phyloP scores from a whole-genome alignment of 2,888 invertebrate species.

The Rutpela maculata region DNA sequence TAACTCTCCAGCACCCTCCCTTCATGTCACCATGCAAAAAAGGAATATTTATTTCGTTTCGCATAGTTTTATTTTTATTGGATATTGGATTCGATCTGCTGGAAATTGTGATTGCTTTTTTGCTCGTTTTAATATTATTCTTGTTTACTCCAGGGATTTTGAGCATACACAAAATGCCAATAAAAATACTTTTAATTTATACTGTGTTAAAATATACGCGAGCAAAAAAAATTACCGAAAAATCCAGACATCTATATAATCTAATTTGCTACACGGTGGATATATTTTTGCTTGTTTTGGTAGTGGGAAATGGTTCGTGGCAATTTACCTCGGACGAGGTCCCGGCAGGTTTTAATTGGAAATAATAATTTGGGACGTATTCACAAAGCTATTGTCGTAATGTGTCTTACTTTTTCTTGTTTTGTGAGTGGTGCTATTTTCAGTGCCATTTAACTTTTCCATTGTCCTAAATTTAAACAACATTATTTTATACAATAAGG shows the following conservation, averaged over 20 bases:
- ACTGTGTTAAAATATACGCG: conserved; percentile 36
- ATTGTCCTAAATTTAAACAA: no score
- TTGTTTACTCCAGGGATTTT: conserved; percentile 66
- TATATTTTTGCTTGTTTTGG: not conserved
- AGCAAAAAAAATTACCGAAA: conserved; percentile 32
- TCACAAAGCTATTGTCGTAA: not conserved
- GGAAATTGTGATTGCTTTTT: conserved; percentile 67
- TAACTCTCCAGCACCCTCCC: conserved; percentile 70
- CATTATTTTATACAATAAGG: no score
- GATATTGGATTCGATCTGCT: conserved; percentile 70
- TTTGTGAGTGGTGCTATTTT: no score
- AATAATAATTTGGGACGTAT: not conserved
- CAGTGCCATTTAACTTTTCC: no score
- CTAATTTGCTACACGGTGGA: conserved; percentile 24
- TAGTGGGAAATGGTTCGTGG: not conserved
- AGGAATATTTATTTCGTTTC: conserved; percentile 71
- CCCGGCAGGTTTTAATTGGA: not conserved
- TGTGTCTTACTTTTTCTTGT: not conserved
- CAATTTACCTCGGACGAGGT: not conserved
- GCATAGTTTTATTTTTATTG: conserved; percentile 72
- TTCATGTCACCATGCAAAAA: conserved; percentile 64
- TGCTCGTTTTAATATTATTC: conserved; percentile 66
- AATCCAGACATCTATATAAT: conserved; percentile 35
- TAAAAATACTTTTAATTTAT: conserved; percentile 65
- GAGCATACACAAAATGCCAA: conserved; percentile 62